phyloP scores from a whole-genome alignment of 2,888 invertebrate species.

The Philereme transversata region DNA sequence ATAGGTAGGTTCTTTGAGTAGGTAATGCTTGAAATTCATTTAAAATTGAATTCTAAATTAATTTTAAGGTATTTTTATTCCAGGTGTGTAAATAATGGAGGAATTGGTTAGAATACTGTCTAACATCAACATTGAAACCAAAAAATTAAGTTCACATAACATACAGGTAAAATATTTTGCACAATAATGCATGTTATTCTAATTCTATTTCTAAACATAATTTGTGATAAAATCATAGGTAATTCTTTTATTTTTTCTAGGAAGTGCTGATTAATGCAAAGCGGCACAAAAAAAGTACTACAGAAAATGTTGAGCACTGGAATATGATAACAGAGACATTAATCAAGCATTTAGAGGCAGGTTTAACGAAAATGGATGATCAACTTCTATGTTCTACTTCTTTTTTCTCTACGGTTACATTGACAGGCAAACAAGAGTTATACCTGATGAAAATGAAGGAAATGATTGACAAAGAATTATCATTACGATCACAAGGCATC shows the following conservation, averaged over 20 bases:
- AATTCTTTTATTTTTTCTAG: conserved; percentile 43
- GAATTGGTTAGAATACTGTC: conserved; percentile 35
- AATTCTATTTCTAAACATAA: too few species aligned
- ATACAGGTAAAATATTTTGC: conserved; percentile 54
- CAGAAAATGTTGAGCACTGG: conserved; percentile 43
- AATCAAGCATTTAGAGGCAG: conserved; percentile 60
- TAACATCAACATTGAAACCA: conserved; percentile 30
- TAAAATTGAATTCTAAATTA: conserved; percentile 11
- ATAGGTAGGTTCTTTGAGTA: conserved; percentile 12
- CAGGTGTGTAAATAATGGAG: conserved; percentile 52
- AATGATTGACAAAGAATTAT: conserved; percentile 48
- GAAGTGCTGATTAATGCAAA: conserved; percentile 54
- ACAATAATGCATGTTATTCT: too few species aligned
- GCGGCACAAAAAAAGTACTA: conserved; percentile 32
- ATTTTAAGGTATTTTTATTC: conserved; percentile 34
- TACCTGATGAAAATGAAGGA: conserved; percentile 53
- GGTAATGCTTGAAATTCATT: background rate
- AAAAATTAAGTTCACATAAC: conserved; percentile 34
- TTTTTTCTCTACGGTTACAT: conserved; percentile 61
- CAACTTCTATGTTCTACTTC: conserved; percentile 73
- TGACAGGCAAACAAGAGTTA: conserved; percentile 48
- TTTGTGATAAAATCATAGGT: too few species aligned
- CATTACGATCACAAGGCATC: conserved; percentile 32
- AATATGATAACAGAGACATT: conserved; percentile 50
- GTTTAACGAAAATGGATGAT: conserved; percentile 63